These are phyloP conservation scores for Temnothorax rugatulus DNA, from an alignment of 2,888 invertebrate genomes.

Conservation along the genomic window DNA sequence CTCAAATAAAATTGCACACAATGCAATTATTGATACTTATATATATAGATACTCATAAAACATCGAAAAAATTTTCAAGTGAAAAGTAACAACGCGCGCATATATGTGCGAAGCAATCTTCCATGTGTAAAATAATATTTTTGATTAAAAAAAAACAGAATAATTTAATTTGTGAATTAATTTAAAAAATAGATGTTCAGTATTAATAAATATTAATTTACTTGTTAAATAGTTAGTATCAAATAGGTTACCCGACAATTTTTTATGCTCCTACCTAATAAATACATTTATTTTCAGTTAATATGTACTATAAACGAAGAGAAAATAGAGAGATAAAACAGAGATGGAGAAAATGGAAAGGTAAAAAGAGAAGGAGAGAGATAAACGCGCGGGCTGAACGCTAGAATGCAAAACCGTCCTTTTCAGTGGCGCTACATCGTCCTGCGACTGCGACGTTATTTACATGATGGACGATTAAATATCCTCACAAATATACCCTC, in stretches of 20 bases:
- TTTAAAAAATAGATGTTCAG: not conserved
- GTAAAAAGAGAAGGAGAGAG: slow-evolving; percentile 7
- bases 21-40: not conserved
- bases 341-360: not conserved
- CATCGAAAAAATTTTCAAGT: not conserved
- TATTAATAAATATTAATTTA: not conserved
- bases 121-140: not conserved
- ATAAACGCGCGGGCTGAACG: slow-evolving; percentile 25
- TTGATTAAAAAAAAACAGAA: not conserved
- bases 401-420: slow-evolving; percentile 5
- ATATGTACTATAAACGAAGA: slow-evolving; percentile 10
- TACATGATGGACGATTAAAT: slow-evolving; percentile 63
- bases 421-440: slow-evolving; percentile 47
- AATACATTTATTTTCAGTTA: not conserved
- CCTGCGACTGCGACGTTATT: slow-evolving; percentile 57
- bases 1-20: not conserved
- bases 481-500: slow-evolving; percentile 46
- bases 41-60: not conserved
- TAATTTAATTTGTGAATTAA: not conserved
- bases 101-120: not conserved
- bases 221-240: not conserved
- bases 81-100: not conserved
- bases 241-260: not conserved
- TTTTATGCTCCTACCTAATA: not conserved
- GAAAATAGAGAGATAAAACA: not conserved